Evolutionary conservation across 2,113 vertebrate genomes (phyloP).

Genomic region (Leptocoma aspasia): DNA sequence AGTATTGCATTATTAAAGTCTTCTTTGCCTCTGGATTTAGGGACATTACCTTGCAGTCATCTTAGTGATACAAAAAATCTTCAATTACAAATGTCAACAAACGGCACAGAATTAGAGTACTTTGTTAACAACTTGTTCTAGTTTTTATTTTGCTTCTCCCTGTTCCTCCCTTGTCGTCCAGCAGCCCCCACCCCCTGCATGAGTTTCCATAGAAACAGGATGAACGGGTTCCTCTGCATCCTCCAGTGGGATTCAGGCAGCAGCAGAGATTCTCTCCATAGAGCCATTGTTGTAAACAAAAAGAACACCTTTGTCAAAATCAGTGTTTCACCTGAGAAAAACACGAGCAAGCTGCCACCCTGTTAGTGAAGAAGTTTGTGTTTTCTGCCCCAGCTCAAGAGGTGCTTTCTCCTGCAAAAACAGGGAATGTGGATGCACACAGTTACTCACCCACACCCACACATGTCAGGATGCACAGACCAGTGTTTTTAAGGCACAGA

Average conservation of each 20-base stretch:
- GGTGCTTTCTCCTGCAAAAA: not conserved
- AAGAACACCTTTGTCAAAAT: not conserved
- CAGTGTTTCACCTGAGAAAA: not conserved
- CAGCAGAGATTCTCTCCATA: not conserved
- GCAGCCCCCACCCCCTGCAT: not conserved
- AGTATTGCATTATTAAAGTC: not conserved
- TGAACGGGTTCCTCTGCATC: not conserved
- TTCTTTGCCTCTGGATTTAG: not conserved
- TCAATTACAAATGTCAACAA: not conserved
- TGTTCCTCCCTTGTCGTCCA: not conserved
- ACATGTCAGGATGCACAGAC: accelerated
- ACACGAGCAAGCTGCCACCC: not conserved
- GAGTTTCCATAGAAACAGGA: slow-evolving; percentile 56
- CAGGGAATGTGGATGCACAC: not conserved
- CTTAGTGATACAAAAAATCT: not conserved
- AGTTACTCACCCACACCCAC: accelerated
- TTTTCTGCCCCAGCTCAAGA: not conserved
- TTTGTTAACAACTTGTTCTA: not conserved
- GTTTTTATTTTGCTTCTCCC: not conserved
- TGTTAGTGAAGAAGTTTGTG: not conserved
- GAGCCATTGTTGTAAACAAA: not conserved
- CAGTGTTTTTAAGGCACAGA: too few relatives aligned
- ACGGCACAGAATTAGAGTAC: not conserved
- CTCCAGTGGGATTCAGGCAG: not conserved
- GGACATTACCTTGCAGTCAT: not conserved